These are phyloP conservation scores for Agrotis clavis DNA, from an alignment of 2,888 invertebrate species.

Conservation along the genomic window DNA sequence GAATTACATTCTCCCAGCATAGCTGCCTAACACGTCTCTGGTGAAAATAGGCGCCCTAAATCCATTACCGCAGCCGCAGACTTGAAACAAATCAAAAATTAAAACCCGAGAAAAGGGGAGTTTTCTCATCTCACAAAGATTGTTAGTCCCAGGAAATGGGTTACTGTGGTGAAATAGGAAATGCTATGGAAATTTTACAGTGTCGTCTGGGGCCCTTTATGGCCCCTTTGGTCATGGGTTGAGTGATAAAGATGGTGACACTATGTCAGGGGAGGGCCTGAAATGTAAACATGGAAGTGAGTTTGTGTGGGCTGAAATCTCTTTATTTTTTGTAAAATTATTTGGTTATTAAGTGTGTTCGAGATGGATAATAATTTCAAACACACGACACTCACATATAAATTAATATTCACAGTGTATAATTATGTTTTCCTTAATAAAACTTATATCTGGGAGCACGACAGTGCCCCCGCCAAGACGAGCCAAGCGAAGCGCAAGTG, in stretches of 20 bases:
- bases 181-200: conserved; percentile 57
- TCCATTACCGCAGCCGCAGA: background rate
- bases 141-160: conserved; percentile 42
- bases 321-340: conserved; percentile 6
- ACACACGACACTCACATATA: no score
- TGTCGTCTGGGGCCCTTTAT: conserved; percentile 54
- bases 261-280: conserved; percentile 23
- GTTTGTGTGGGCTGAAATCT: conserved; percentile 3
- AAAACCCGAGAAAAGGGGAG: no score
- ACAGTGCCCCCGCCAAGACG: no score
- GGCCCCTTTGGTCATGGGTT: conserved; percentile 54
- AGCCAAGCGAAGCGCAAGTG: no score
- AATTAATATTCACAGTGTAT: no score
- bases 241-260: conserved; percentile 59
- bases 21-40: no score
- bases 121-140: conserved; percentile 7
- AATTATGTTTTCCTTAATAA: no score
- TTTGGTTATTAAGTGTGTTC: background rate
- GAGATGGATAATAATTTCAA: no score
- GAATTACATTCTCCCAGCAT: no score
- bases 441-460: no score
- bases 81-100: conserved; percentile 18
- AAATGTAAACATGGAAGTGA: conserved; percentile 47
- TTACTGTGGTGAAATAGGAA: conserved; percentile 46
- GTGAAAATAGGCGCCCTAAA: no score